Evolutionary conservation across 1,140 invertebrate species (phyloP), one percentile per base, ranked within the genome.

Genomic region (Araneus ventricosus): DNA sequence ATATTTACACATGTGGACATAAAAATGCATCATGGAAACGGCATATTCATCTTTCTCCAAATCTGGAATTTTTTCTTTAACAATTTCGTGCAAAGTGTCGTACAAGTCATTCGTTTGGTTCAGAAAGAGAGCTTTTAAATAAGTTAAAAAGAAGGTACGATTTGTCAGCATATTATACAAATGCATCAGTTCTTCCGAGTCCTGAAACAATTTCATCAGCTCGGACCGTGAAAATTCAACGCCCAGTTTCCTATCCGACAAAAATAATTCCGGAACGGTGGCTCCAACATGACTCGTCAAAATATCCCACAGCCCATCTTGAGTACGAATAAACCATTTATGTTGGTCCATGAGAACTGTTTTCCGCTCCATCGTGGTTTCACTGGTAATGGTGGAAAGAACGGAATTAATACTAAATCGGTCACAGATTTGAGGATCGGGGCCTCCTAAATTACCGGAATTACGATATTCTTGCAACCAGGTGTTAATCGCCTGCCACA

Each of bases 281-380:
- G 80, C 90, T 0, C 90, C 90, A 10, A 92, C 37, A 24, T 92
- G 90, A 24, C 90, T 39, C n/a, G 90, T 92, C 59, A 92, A 70
- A 10, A 92, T 24, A 24, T 92, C 82, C 39, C 85, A 20, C 20
- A 41, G 20, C 1, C 79, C 90, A 24, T 85, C 82, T 6, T 45
- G 22, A 0, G 27, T 30, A 7, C 90, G 80, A 41, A 92, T 45
- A 27, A 85, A 34, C 80, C 82, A 92, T 17, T 92, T 92, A 61
- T 92, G 90, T 24, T 27, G 52, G 45, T 92, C 90, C 90, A 92
- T 85, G n/a, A 86, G 80, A 5, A 92, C 30, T 4, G 22, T 52
- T 20, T 52, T 67, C 0, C 82, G 80, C 7, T 92, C 90, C 6
- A 92, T 52, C 20, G 8, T 92, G 6, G 37, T 86, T 14, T 86